A percentile compares a stretch with the other conserved stretches of the same genome.
phyloP scores from a whole-genome alignment of 1,140 invertebrate species.

The Neodiprion lecontei region DNA sequence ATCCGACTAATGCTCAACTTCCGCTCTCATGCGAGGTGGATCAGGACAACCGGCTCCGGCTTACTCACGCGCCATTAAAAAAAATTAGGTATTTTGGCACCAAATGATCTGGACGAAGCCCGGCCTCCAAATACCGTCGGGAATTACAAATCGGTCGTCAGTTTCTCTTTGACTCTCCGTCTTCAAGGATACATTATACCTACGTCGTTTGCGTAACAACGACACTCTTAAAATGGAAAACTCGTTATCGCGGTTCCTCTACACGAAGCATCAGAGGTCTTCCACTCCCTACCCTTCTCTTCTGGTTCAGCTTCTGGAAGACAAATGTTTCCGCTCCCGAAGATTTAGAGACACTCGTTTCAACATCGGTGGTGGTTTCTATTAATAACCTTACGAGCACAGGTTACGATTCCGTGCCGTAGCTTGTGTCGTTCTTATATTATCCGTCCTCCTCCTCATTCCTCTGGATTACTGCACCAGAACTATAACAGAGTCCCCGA shows the following conservation, averaged over 20 bases:
- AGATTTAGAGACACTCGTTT: not conserved
- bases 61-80: not conserved
- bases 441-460: too few species aligned
- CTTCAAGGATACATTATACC: not conserved
- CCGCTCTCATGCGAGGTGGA: not conserved
- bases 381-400: not conserved
- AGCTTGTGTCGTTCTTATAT: not conserved
- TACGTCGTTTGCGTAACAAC: not conserved
- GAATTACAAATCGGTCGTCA: not conserved
- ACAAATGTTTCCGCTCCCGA: slow-evolving; percentile 1
- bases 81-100: not conserved
- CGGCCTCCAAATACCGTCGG: not conserved
- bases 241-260: not conserved
- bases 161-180: not conserved
- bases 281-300: too few species aligned
- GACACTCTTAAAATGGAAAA: slow-evolving; percentile 4
- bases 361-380: not conserved
- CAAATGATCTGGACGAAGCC: too few species aligned
- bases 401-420: not conserved
- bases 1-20: not conserved
- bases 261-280: not conserved
- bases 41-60: too few species aligned
- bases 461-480: too few species aligned
- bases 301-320: not conserved
- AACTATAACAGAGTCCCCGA: too few species aligned